Evolutionary conservation across 2,113 vertebrate genomes (phyloP).

Genomic region (Apaloderma vittatum): DNA sequence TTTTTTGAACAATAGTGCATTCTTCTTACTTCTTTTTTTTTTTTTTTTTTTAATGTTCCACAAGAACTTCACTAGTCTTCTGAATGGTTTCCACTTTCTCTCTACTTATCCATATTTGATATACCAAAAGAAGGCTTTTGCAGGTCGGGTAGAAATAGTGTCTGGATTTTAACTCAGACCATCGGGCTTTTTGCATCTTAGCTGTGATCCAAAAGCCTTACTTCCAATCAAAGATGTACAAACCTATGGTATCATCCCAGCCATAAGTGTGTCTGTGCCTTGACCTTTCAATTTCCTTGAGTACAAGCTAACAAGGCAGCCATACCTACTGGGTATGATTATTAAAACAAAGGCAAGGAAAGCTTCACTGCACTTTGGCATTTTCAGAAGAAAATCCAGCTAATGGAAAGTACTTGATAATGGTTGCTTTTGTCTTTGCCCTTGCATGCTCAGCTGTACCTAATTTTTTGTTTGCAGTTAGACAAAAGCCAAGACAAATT

Average conservation of each 20-base stretch:
- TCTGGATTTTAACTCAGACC: background rate
- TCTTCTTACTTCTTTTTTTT: no score
- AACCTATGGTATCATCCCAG: background rate
- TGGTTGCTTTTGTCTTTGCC: conserved; percentile 31
- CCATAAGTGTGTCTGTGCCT: background rate
- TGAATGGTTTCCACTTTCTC: background rate
- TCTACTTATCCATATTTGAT: background rate
- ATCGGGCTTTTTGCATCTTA: background rate
- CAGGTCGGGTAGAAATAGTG: background rate
- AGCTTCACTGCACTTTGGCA: background rate
- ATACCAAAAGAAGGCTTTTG: background rate
- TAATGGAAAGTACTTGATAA: conserved; percentile 16
- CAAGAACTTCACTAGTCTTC: background rate
- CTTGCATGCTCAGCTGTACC: conserved; percentile 16
- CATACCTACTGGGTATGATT: background rate
- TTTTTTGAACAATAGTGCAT: background rate
- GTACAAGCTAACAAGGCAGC: background rate
- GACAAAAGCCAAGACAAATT: conserved; percentile 58
- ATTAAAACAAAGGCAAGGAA: conserved; percentile 22
- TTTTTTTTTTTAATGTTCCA: background rate
- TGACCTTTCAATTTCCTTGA: conserved; percentile 11
- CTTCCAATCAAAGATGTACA: background rate
- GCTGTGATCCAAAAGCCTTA: background rate
- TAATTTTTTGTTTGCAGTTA: conserved; percentile 40
- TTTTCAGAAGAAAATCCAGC: background rate